phyloP scores from a whole-genome alignment of 2,113 vertebrate species.

The Oryzias melastigma region DNA sequence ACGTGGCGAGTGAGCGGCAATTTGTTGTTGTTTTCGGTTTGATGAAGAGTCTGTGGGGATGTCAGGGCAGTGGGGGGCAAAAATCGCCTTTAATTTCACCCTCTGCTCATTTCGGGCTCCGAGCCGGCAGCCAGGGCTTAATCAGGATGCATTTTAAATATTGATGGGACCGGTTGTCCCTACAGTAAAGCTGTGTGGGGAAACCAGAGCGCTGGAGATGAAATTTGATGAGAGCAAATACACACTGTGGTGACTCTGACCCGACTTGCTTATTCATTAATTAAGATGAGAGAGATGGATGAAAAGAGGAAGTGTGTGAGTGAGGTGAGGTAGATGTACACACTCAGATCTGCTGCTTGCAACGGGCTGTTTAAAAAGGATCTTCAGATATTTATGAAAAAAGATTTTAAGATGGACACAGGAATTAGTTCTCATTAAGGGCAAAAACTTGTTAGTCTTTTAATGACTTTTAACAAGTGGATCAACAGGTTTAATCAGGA shows the following conservation, averaged over 20 bases:
- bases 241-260: slow-evolving; percentile 71
- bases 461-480: too few relatives aligned
- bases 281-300: slow-evolving; percentile 57
- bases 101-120: slow-evolving; percentile 46
- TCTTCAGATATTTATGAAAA: too few relatives aligned
- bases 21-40: slow-evolving; percentile 38
- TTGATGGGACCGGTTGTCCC: slow-evolving; percentile 69
- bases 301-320: slow-evolving; percentile 19
- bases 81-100: slow-evolving; percentile 59
- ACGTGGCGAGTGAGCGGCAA: slow-evolving; percentile 40
- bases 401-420: too few relatives aligned
- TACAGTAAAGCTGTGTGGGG: slow-evolving; percentile 66
- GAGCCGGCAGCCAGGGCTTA: slow-evolving; percentile 66
- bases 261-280: slow-evolving; percentile 70
- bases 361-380: not conserved
- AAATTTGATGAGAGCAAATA: slow-evolving; percentile 72
- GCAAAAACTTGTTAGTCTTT: too few relatives aligned
- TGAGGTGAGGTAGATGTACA: not conserved
- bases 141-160: slow-evolving; percentile 82
- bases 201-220: slow-evolving; percentile 69
- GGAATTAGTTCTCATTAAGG: too few relatives aligned
- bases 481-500: too few relatives aligned
- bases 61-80: slow-evolving; percentile 26
- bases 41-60: slow-evolving; percentile 45
- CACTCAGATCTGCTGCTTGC: slow-evolving; percentile 2